A percentile compares a stretch with the other conserved stretches of the same genome.
These are phyloP conservation scores for Pocillopora grandis DNA, from an alignment of 92 coral and sea anemone species.

Conservation along the genomic window DNA sequence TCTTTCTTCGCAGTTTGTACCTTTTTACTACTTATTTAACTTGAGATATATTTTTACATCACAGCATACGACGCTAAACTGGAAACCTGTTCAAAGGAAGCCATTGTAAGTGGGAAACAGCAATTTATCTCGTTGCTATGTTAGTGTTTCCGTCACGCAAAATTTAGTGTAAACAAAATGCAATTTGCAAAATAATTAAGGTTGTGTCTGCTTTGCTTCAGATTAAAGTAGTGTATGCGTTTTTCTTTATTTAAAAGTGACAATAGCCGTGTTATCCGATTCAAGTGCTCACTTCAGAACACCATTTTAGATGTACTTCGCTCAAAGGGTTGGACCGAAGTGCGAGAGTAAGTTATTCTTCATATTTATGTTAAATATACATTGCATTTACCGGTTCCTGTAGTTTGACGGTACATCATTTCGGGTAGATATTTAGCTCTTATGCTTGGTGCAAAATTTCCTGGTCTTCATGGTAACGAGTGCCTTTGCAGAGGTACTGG, in stretches of 20 bases:
- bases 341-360: conserved; percentile 75
- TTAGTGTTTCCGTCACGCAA: background rate
- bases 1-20: background rate
- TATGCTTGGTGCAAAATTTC: too few relatives aligned
- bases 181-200: background rate
- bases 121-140: background rate
- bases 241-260: background rate
- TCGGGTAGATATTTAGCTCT: too few relatives aligned
- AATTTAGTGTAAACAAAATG: background rate
- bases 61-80: conserved; percentile 70
- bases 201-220: background rate
- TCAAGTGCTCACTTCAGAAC: conserved; percentile 92
- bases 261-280: conserved; percentile 49
- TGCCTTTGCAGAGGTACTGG: too few relatives aligned
- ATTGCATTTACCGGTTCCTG: background rate
- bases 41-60: background rate
- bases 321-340: conserved; percentile 92
- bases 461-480: too few relatives aligned
- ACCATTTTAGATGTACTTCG: conserved; percentile 94
- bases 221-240: background rate
- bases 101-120: conserved; percentile 75
- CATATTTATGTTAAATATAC: background rate
- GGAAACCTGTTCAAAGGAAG: conserved; percentile 82
- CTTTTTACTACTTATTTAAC: background rate
- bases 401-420: too few relatives aligned